Percentiles rank a stretch among this genome's conserved stretches.
These are phyloP conservation scores for Typhlichthys eigenmanni DNA, from an alignment of 2,797 vertebrate genomes.

Conservation along the genomic window DNA sequence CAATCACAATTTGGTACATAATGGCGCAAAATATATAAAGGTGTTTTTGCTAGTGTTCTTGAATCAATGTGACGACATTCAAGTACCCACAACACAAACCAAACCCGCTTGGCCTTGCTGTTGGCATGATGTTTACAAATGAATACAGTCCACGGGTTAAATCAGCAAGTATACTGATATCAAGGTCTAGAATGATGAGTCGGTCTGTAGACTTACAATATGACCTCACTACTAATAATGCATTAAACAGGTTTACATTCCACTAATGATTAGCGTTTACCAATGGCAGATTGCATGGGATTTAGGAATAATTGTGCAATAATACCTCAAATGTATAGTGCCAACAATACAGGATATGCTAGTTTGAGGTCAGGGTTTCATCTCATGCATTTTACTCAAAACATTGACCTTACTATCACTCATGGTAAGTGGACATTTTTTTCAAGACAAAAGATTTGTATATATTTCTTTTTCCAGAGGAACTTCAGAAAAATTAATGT, in stretches of 20 bases:
- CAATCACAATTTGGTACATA: constrained; percentile 34
- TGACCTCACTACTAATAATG: constrained; percentile 16
- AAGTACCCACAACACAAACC: constrained; percentile 27
- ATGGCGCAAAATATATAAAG: too few relatives aligned
- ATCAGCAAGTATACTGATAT: constrained; percentile 13
- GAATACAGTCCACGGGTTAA: constrained; percentile 37
- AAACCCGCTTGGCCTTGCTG: constrained; percentile 29
- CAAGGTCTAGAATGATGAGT: constrained; percentile 18
- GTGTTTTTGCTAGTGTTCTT: constrained; percentile 29
- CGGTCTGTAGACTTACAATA: constrained; percentile 6
- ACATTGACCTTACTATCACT: neutral
- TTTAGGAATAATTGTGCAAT: constrained; percentile 65
- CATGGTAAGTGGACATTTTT: neutral
- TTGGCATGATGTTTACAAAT: constrained; percentile 61
- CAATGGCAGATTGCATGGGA: constrained; percentile 40
- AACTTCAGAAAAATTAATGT: constrained; percentile 55
- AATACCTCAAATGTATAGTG: constrained; percentile 70
- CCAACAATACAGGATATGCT: constrained; percentile 31
- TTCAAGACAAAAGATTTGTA: constrained; percentile 47
- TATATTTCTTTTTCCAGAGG: constrained; percentile 52
- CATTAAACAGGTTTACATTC: constrained; percentile 46
- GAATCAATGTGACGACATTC: constrained; percentile 11
- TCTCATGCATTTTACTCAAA: constrained; percentile 37
- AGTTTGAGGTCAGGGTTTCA: constrained; percentile 39
- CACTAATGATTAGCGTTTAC: constrained; percentile 24